Evolutionary conservation across 2,113 vertebrate genomes (phyloP).

Genomic region (Callipepla californica): DNA sequence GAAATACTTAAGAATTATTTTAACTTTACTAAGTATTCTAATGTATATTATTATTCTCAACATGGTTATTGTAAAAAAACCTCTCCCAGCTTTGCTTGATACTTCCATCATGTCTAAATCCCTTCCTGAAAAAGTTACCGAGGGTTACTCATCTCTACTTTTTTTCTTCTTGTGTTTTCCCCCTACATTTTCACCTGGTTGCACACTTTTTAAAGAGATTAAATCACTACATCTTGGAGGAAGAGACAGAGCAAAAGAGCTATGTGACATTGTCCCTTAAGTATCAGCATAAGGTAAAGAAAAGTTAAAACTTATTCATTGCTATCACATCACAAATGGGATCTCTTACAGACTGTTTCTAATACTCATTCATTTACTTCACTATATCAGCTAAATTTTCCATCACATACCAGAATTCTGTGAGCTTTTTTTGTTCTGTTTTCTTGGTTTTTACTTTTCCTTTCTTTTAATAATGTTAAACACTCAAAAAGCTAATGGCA

Average conservation of each 20-base stretch:
- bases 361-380: background rate
- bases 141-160: background rate
- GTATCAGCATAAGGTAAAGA: background rate
- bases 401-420: background rate
- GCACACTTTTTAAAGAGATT: background rate
- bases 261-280: background rate
- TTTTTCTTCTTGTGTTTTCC: background rate
- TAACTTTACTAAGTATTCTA: background rate
- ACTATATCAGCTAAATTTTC: background rate
- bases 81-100: background rate
- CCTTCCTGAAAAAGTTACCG: background rate
- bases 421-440: background rate
- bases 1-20: background rate
- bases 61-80: accelerated
- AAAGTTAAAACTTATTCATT: background rate
- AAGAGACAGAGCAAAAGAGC: background rate
- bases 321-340: background rate
- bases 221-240: background rate
- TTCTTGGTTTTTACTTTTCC: background rate
- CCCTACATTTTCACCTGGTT: background rate
- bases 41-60: background rate
- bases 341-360: background rate
- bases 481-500: background rate
- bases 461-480: too few species aligned
- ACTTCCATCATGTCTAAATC: background rate